Evolutionary conservation across 2,113 vertebrate genomes (phyloP).

Genomic region (Synchiropus splendidus): DNA sequence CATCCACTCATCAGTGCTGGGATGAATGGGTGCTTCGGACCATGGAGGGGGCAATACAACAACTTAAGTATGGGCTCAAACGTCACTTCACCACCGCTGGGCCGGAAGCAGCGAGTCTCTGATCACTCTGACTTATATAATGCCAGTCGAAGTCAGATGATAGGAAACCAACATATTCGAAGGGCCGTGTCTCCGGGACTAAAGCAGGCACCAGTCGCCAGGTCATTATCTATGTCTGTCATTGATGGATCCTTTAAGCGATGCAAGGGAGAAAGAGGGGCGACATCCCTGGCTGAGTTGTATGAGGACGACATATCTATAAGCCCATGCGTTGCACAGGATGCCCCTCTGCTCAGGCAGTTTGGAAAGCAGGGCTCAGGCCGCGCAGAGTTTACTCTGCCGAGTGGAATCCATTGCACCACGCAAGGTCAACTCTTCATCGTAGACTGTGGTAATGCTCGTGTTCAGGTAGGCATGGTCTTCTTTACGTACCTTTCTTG

Average conservation of each 20-base stretch:
- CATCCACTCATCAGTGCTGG: constrained; percentile 32
- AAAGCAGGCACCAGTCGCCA: constrained; percentile 20
- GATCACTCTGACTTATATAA: neutral
- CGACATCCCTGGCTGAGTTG: constrained; percentile 28
- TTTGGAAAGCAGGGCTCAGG: constrained; percentile 73
- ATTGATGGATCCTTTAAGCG: constrained; percentile 42
- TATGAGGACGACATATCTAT: constrained; percentile 40
- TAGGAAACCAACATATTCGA: too few relatives aligned
- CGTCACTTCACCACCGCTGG: constrained; percentile 16
- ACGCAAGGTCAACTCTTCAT: constrained; percentile 65
- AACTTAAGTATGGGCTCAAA: constrained; percentile 19
- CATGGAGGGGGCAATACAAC: constrained; percentile 24
- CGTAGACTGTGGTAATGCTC: constrained; percentile 74
- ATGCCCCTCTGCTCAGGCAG: constrained; percentile 46
- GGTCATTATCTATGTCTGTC: constrained; percentile 56
- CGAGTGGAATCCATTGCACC: constrained; percentile 65
- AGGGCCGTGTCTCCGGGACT: neutral
- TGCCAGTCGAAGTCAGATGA: too few relatives aligned
- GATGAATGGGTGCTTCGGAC: constrained; percentile 20
- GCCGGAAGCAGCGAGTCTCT: constrained; percentile 2
- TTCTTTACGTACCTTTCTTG: neutral
- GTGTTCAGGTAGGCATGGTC: constrained; percentile 52
- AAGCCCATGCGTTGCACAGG: constrained; percentile 8
- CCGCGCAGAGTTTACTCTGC: constrained; percentile 65
- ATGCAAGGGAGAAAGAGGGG: constrained; percentile 33